Conservation (phyloP, 2,888 invertebrate species). For the Lissocephala sabroskyi region DNA sequence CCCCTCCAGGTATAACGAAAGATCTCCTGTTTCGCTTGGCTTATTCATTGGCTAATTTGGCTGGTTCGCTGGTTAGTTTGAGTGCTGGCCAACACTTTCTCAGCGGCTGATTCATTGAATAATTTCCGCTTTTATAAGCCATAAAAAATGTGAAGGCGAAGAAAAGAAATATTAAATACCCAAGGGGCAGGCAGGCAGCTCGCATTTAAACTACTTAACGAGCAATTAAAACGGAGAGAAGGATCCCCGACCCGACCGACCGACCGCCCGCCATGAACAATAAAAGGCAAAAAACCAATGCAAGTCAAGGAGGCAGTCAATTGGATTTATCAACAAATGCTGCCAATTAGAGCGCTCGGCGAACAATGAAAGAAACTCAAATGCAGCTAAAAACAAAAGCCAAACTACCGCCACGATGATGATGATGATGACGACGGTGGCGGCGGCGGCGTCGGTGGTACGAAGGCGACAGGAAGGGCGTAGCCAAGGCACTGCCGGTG, state of each 20-base stretch:
- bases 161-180: too few relatives aligned
- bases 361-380: constrained; percentile 3
- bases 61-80: too few relatives aligned
- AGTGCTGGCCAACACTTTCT: not conserved
- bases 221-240: constrained; percentile 16
- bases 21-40: too few relatives aligned
- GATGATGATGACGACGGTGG: not conserved
- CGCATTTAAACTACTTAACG: constrained; percentile 49
- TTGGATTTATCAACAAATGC: constrained; percentile 53
- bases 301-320: constrained; percentile 13
- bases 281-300: constrained; percentile 20
- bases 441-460: not conserved
- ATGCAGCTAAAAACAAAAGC: constrained; percentile 9
- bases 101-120: too few relatives aligned
- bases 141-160: too few relatives aligned
- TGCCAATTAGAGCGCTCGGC: constrained; percentile 40
- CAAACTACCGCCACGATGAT: constrained; percentile 6
- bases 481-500: constrained; percentile 16
- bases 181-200: too few relatives aligned
- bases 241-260: too few relatives aligned
- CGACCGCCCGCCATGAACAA: too few relatives aligned
- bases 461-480: constrained; percentile 20
- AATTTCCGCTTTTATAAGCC: too few relatives aligned
- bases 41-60: too few relatives aligned
- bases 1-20: too few relatives aligned